Base-by-base conservation (phyloP, 2,888 invertebrate species). In the Myopa testacea region DNA sequence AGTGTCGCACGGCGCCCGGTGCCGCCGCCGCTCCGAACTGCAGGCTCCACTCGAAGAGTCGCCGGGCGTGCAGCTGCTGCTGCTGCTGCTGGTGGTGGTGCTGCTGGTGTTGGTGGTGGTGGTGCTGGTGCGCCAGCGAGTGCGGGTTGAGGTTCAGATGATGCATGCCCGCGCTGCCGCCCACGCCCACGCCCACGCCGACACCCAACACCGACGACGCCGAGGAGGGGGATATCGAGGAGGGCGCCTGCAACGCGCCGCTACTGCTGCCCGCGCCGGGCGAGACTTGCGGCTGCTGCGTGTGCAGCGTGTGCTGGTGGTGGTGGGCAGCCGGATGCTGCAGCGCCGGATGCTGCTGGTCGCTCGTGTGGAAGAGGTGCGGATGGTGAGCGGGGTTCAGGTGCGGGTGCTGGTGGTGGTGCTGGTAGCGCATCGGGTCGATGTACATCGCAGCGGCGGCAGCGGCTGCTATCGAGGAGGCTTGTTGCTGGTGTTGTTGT, bases 371-470 rank as follows among this genome's bases (percentile, higher is more conserved):
- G 82, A 88, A 88, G 77, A 88, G 85, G 83, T 88, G 88, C 82
- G 88, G 88, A 84, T 87, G 87, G 83, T 88, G 88, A 82, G 87
- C 86, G 83, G 88, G 87, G 84, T 88, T 89, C 77, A 89, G 82
- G 81, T 89, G 89, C 82, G 89, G 89, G 80, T 88, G 89, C 73
- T 88, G 88, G 63, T 88, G 88, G 76, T 89, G 88, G 77, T 89
- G 89, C 75, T 89, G 89, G 79, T 89, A 89, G 81, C 89, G 87
- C 87, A 88, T 88, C 71, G 89, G 89, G 85, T 89, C 89, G 84
- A 89, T 89, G 83, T 89, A 89, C 89, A 89, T 89, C 68, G 89
- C 89, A 78, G 89, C 89, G 81, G 89, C 89, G 82, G 89, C 89
- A 83, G 89, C 89, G 83, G 89, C 89, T 81, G 89, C 89, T 80